These are phyloP conservation scores for Schlechtendalia chinensis DNA, from an alignment of 1,140 invertebrate genomes.

Conservation along the genomic window DNA sequence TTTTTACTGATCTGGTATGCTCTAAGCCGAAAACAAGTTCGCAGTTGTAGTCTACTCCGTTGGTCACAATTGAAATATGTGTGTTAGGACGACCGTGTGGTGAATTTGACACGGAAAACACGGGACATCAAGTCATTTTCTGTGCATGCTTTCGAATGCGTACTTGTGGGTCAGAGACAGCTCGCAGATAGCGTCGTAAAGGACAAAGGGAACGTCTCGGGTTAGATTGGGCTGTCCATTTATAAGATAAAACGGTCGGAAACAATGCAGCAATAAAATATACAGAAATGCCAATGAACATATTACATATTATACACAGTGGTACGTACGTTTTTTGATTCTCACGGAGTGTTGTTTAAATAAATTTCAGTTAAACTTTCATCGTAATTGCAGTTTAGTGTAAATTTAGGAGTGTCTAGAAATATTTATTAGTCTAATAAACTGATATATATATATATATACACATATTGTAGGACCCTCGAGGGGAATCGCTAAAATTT, in stretches of 20 bases:
- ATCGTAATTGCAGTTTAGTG: constrained; percentile 32
- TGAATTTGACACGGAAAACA: not conserved
- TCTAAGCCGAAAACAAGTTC: too few relatives aligned
- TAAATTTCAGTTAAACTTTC: constrained; percentile 33
- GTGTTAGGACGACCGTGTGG: too few relatives aligned
- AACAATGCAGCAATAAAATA: constrained; percentile 16
- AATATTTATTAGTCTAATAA: constrained; percentile 21
- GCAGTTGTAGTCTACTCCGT: too few relatives aligned
- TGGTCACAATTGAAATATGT: too few relatives aligned
- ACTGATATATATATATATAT: not conserved
- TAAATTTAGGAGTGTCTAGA: constrained; percentile 16
- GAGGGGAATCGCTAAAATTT: constrained; percentile 33
- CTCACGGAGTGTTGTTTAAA: too few relatives aligned
- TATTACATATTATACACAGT: not conserved
- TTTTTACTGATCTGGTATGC: too few relatives aligned
- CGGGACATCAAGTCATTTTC: not conserved
- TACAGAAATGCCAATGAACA: not conserved
- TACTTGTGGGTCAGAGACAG: not conserved
- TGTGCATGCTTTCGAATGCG: not conserved
- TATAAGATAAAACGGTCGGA: not conserved
- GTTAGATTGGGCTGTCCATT: not conserved
- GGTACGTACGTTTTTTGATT: not conserved
- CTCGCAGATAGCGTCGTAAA: not conserved
- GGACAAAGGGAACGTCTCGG: not conserved
- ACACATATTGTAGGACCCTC: not conserved